phyloP scores from a whole-genome alignment of 2,797 vertebrate genomes.

The Gymnoscopelus microlampas region DNA sequence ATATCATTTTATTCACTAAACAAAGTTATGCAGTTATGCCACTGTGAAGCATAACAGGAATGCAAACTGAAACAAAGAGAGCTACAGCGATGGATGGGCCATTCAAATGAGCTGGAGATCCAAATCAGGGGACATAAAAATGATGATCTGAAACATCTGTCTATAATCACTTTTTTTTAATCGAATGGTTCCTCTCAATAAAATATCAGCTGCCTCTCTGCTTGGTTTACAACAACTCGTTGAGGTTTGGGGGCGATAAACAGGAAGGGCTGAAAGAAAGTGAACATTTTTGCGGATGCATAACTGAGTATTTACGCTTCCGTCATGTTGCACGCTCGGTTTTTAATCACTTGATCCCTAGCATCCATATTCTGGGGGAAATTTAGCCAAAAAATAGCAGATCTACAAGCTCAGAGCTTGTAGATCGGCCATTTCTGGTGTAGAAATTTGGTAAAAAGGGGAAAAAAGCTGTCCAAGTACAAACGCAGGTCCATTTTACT shows the following conservation, averaged over 20 bases:
- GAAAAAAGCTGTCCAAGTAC: no score
- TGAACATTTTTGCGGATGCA: slow-evolving; percentile 25
- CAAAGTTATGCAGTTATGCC: no score
- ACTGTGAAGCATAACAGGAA: no score
- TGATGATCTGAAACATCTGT: slow-evolving; percentile 48
- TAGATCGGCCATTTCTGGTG: no score
- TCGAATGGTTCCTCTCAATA: slow-evolving; percentile 35
- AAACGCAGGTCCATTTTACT: no score
- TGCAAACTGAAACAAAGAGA: no score
- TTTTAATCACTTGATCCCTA: slow-evolving; percentile 10
- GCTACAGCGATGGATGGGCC: no score
- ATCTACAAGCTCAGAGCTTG: no score
- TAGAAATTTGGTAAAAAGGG: no score
- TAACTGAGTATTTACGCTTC: slow-evolving; percentile 35
- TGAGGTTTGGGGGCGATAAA: slow-evolving; percentile 36
- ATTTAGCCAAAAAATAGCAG: no score
- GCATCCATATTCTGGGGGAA: not conserved
- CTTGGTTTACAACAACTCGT: slow-evolving; percentile 40
- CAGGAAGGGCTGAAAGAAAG: slow-evolving; percentile 43
- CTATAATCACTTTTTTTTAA: slow-evolving; percentile 27
- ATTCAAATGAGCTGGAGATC: slow-evolving; percentile 31
- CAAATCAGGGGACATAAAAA: not conserved
- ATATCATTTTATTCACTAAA: no score
- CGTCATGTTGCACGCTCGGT: slow-evolving; percentile 22
- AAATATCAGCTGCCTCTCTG: slow-evolving; percentile 33